Evolutionary conservation across 1,140 invertebrate species (phyloP).

Genomic region (Ceratoteleas bidentatus): DNA sequence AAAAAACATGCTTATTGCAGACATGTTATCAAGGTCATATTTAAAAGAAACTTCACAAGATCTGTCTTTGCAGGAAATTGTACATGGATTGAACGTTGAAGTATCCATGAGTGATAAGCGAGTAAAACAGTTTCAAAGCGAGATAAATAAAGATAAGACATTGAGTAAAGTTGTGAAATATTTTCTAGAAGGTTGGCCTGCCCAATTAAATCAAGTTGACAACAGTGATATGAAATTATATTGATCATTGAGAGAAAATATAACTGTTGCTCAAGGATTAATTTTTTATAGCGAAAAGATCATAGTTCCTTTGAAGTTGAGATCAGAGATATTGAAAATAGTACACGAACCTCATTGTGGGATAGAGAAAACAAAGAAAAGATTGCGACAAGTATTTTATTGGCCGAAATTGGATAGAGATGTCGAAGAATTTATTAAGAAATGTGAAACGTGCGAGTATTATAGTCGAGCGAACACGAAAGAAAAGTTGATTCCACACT

Average conservation of each 20-base stretch:
- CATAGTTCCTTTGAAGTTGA: conserved; percentile 65
- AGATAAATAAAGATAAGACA: not conserved
- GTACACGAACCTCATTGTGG: conserved; percentile 73
- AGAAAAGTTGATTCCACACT: conserved; percentile 52
- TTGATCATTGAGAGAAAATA: conserved; percentile 52
- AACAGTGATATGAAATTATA: not conserved
- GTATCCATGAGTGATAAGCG: conserved; percentile 25
- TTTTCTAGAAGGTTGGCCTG: not conserved
- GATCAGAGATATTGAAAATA: conserved; percentile 66
- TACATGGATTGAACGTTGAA: conserved; percentile 28
- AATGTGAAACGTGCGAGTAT: conserved; percentile 42
- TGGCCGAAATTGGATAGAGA: conserved; percentile 49
- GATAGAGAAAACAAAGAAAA: conserved; percentile 59
- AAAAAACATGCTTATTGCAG: conserved; percentile 66
- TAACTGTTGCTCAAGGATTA: conserved; percentile 57
- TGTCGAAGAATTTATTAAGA: conserved; percentile 14
- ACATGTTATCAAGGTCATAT: conserved; percentile 67
- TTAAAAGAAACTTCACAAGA: conserved; percentile 11
- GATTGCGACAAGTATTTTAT: conserved; percentile 49
- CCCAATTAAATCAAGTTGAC: not conserved
- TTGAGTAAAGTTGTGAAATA: not conserved
- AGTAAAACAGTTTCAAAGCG: conserved; percentile 21
- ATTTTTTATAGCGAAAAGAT: conserved; percentile 68
- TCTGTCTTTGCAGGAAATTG: conserved; percentile 16
- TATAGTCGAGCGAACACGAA: conserved; percentile 30